Base-by-base conservation (phyloP, 1,140 invertebrate genomes). In the Nebria ingens region DNA sequence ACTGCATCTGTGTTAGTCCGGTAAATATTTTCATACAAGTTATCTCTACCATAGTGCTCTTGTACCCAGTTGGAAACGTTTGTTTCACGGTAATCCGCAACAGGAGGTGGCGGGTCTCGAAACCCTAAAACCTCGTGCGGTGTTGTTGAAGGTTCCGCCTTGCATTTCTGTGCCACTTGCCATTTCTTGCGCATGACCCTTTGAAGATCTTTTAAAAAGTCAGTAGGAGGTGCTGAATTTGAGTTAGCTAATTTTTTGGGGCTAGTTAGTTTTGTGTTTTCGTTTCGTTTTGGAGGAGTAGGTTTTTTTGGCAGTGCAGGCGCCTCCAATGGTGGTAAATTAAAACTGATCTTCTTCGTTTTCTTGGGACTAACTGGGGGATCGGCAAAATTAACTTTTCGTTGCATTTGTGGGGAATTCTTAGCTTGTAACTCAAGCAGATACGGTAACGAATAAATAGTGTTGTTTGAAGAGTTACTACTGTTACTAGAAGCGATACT, bases 151-250 rank as follows among this genome's bases (percentile, higher is more conserved):
- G 83, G 80, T 66, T 93, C 89, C 1, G 85, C 67, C 70, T 91
- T 90, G 65, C 91, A 93, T 64, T 93, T 93, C 60, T 95, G 89
- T 0, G 90, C 89, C 1, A 92, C 89, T 66, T 93, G 89, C 91
- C 91, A 93, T 64, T 95, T 95, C 61, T 93, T 93, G 51, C 88
- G 80, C 87, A 94, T 93, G 0, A 94, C 91, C 49, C 90, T 75
- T 61, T 94, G 90, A 4, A 94, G 73, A 70, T 94, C 91, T 65
- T 85, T 85, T 6, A 94, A 72, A 62, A 95, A 94, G 45, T 89
- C 86, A 2, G 81, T 80, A 0, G 89, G 88, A 1, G 89, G 89
- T 62, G 89, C 85, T 55, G 80, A 81, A 22, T 78, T 76, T 0
- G 83, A 84, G 20, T 84, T 81, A 0, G 79, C 77, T 15, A 87